phyloP scores from a whole-genome alignment of 2,888 invertebrate genomes.

The Conus canariensis region DNA sequence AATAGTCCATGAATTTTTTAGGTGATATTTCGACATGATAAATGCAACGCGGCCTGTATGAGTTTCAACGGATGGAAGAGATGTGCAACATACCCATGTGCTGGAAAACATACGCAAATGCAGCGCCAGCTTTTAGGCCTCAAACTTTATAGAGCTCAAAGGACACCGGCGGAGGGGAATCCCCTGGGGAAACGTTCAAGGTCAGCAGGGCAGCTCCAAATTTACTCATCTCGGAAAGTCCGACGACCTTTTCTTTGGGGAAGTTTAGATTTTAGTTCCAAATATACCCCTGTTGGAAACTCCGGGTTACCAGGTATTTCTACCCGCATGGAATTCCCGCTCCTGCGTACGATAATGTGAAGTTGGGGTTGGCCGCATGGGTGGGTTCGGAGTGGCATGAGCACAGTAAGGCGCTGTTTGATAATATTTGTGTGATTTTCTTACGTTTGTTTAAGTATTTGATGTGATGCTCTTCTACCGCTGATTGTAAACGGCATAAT shows the following conservation, averaged over 20 bases:
- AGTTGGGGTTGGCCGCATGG: neutral
- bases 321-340: neutral
- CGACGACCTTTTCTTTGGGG: neutral
- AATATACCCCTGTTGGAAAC: conserved; percentile 21
- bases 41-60: too few relatives aligned
- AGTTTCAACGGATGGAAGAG: too few relatives aligned
- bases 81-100: neutral
- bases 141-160: conserved; percentile 9
- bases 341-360: neutral
- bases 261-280: conserved; percentile 2
- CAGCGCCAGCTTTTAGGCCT: neutral
- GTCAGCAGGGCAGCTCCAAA: conserved; percentile 1
- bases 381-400: too few relatives aligned
- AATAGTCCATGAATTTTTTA: too few relatives aligned
- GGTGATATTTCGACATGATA: too few relatives aligned
- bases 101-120: neutral
- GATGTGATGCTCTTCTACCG: too few relatives aligned
- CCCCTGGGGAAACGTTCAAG: neutral
- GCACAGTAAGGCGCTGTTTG: neutral
- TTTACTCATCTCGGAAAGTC: conserved; percentile 10
- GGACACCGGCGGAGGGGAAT: neutral
- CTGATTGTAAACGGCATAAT: too few relatives aligned
- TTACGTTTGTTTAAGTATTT: too few relatives aligned
- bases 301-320: neutral
- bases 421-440: neutral